Evolutionary conservation across 30 jellyfish, hydroid and myxozoan species (phyloP).

Genomic region (Haliclystus octoradiatus): DNA sequence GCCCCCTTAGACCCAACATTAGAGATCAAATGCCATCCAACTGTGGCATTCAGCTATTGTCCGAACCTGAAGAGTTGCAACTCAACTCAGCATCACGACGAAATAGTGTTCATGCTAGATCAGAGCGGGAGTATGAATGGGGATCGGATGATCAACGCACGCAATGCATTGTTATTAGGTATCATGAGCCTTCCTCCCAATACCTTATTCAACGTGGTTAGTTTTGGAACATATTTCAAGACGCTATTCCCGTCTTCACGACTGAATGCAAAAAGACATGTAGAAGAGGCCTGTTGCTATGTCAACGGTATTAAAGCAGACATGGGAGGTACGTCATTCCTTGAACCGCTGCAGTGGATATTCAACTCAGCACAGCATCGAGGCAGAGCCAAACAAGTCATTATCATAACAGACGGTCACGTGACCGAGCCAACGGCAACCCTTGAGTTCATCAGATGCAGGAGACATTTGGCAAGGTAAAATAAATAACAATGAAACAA

Average conservation of each 20-base stretch:
- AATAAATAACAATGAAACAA: not conserved
- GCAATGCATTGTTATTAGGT: conserved; percentile 51
- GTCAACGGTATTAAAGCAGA: conserved; percentile 65
- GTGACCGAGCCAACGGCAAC: conserved; percentile 25
- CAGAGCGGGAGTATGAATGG: conserved; percentile 68
- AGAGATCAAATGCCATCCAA: conserved; percentile 77
- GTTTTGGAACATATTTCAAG: conserved; percentile 47
- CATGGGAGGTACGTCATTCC: conserved; percentile 75
- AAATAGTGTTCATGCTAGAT: conserved; percentile 75
- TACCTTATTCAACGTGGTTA: conserved; percentile 58
- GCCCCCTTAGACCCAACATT: conserved; percentile 83
- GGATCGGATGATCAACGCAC: conserved; percentile 44
- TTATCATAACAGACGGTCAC: conserved; percentile 76
- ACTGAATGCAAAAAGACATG: conserved; percentile 40
- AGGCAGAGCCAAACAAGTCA: conserved; percentile 67
- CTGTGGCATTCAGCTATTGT: conserved; percentile 78
- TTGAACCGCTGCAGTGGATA: conserved; percentile 82
- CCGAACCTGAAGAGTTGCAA: conserved; percentile 38
- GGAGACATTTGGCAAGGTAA: conserved; percentile 70
- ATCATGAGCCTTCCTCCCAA: conserved; percentile 70
- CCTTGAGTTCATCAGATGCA: conserved; percentile 45
- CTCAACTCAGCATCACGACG: conserved; percentile 22
- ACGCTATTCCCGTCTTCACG: conserved; percentile 65
- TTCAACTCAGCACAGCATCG: conserved; percentile 32
- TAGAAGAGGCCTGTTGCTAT: conserved; percentile 55